Evolutionary conservation across 2,113 vertebrate species (phyloP).

Genomic region (Setophaga coronata): DNA sequence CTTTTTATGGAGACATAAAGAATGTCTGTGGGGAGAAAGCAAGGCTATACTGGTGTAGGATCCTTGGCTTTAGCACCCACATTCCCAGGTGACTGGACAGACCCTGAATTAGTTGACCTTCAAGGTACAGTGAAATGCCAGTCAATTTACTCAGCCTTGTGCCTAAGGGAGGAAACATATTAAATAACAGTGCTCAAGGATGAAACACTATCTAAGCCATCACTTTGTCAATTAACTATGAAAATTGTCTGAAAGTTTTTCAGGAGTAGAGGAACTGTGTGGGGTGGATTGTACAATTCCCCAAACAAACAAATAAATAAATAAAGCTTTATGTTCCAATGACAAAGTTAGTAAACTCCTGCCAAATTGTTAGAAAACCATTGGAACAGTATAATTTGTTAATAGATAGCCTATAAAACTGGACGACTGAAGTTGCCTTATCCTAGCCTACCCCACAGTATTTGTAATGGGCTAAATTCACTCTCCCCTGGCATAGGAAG

Average conservation of each 20-base stretch:
- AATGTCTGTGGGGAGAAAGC: slow-evolving; percentile 3
- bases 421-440: not conserved
- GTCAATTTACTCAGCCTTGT: slow-evolving; percentile 23
- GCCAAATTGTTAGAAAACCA: not conserved
- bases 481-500: not conserved
- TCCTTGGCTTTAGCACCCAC: not conserved
- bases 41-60: not conserved
- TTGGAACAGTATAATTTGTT: not conserved
- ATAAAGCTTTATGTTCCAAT: not conserved
- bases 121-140: slow-evolving; percentile 16
- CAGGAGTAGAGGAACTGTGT: not conserved
- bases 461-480: not conserved
- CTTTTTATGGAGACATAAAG: slow-evolving; percentile 44
- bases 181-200: not conserved
- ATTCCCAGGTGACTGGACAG: slow-evolving; percentile 2
- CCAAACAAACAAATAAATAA: not conserved
- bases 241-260: slow-evolving; percentile 35
- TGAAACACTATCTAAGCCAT: not conserved
- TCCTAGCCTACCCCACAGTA: not conserved
- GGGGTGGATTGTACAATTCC: not conserved
- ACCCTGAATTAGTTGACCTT: slow-evolving; percentile 53
- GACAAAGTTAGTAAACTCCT: not conserved
- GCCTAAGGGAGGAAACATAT: slow-evolving; percentile 20
- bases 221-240: slow-evolving; percentile 52
- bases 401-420: not conserved